Evolutionary conservation across 2,113 vertebrate genomes (phyloP).

Genomic region (Oenanthe melanoleuca): DNA sequence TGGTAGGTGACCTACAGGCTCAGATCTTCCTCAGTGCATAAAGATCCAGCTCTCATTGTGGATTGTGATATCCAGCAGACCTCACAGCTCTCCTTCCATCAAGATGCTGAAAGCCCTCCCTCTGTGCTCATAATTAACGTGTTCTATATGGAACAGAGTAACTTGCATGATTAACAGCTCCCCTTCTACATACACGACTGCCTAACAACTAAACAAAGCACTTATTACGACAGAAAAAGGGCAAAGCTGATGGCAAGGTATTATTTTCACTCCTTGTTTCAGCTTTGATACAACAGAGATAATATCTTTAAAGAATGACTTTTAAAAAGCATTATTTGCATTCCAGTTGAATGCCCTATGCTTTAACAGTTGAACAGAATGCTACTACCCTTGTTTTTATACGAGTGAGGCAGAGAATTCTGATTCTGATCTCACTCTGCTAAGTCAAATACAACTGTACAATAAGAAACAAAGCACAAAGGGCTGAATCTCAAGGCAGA

Average conservation of each 20-base stretch:
- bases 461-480: neutral
- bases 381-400: neutral
- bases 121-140: neutral
- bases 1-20: slow-evolving; percentile 25
- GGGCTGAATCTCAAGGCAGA: neutral
- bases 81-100: neutral
- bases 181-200: neutral
- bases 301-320: neutral
- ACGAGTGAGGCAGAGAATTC: neutral
- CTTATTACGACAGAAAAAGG: neutral
- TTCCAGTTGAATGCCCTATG: neutral
- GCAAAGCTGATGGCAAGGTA: neutral
- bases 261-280: neutral
- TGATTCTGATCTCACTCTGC: neutral
- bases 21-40: neutral
- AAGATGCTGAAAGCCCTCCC: neutral
- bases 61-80: neutral
- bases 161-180: neutral
- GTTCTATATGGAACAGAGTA: neutral
- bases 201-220: neutral
- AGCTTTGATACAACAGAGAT: neutral
- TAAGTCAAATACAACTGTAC: neutral
- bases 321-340: neutral
- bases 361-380: neutral
- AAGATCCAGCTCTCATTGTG: neutral